Percentiles rank a stretch among this genome's conserved stretches.
Evolutionary conservation across 2,797 vertebrate genomes (phyloP).

Genomic region (Menidia menidia): DNA sequence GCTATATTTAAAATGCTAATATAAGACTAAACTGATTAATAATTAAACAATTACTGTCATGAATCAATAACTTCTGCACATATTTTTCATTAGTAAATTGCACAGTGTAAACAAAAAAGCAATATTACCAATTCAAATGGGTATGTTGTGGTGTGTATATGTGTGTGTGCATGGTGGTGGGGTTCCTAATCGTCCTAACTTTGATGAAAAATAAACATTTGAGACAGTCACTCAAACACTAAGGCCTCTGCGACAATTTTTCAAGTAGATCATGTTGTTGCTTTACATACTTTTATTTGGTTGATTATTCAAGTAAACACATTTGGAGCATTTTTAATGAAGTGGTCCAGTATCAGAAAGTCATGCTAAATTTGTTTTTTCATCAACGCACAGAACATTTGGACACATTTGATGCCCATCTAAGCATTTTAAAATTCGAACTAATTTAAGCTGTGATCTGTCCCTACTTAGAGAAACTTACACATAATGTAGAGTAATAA

Average conservation of each 20-base stretch:
- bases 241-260: slow-evolving; percentile 76
- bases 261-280: slow-evolving; percentile 82
- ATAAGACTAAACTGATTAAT: slow-evolving; percentile 99
- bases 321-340: slow-evolving; percentile 78
- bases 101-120: slow-evolving; percentile 99
- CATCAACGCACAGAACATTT: slow-evolving; percentile 77
- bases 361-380: slow-evolving; percentile 75
- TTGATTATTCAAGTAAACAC: slow-evolving; percentile 81
- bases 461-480: slow-evolving; percentile 65
- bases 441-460: slow-evolving; percentile 74
- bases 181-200: slow-evolving; percentile 83
- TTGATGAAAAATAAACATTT: slow-evolving; percentile 84
- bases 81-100: slow-evolving; percentile 99
- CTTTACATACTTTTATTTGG: slow-evolving; percentile 78
- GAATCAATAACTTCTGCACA: slow-evolving; percentile 99
- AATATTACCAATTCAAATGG: slow-evolving; percentile 99
- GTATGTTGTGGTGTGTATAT: slow-evolving; percentile 63
- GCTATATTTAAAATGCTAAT: slow-evolving; percentile 99
- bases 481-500: slow-evolving; percentile 39
- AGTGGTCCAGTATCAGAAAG: slow-evolving; percentile 75
- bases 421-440: slow-evolving; percentile 76
- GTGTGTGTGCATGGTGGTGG: slow-evolving; percentile 38
- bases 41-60: slow-evolving; percentile 99
- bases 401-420: slow-evolving; percentile 79
- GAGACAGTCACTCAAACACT: slow-evolving; percentile 84